Evolutionary conservation across 2,888 invertebrate species (phyloP).

Genomic region (Parapristionchus giblindavisi): DNA sequence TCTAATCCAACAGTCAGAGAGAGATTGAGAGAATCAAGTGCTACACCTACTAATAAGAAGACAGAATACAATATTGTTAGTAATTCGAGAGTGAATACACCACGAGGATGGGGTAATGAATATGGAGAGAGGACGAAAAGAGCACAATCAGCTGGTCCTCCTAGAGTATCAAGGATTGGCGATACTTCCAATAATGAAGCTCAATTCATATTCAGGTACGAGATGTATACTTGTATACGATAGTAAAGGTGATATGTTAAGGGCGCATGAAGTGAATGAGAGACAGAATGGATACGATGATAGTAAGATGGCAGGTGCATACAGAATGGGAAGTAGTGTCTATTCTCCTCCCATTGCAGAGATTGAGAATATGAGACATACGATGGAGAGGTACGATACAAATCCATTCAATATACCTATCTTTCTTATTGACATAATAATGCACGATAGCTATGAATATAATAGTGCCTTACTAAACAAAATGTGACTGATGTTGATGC

Average conservation of each 20-base stretch:
- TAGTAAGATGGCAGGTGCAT: neutral
- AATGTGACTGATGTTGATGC: too few species aligned
- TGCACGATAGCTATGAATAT: too few species aligned
- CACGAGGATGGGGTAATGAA: neutral
- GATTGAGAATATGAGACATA: neutral
- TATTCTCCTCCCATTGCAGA: neutral
- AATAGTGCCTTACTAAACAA: too few species aligned
- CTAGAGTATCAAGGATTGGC: conserved; percentile 4
- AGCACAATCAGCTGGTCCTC: neutral
- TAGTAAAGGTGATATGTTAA: neutral
- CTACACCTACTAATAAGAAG: conserved; percentile 11
- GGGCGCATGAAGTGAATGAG: neutral
- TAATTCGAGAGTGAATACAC: neutral
- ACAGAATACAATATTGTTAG: neutral
- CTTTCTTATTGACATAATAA: too few species aligned
- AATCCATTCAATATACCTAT: too few species aligned
- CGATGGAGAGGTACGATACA: conserved; percentile 14
- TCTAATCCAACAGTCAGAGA: conserved; percentile 30
- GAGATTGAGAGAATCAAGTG: conserved; percentile 18
- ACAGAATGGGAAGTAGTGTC: conserved; percentile 24
- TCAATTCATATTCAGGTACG: conserved; percentile 30
- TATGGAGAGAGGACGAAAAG: conserved; percentile 2
- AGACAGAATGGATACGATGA: conserved; percentile 2
- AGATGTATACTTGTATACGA: neutral
- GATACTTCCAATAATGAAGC: conserved; percentile 13